Conservation (phyloP, 2,888 invertebrate species). For the Cylindroiulus punctatus region DNA sequence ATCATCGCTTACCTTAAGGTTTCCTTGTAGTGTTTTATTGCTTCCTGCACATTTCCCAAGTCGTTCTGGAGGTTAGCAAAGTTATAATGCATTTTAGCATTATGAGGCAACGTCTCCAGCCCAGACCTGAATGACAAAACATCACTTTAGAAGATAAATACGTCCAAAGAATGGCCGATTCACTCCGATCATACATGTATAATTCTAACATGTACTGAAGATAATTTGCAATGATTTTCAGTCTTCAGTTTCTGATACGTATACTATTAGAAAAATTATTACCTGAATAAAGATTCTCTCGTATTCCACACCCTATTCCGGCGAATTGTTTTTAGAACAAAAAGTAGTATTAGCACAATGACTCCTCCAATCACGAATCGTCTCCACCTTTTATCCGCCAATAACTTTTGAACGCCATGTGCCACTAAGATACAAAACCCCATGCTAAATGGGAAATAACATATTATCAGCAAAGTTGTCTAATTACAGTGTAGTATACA, state of each 20-base stretch:
- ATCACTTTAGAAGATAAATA: not conserved
- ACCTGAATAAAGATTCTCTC: constrained; percentile 81
- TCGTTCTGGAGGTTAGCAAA: constrained; percentile 66
- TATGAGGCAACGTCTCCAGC: constrained; percentile 80
- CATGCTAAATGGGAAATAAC: constrained; percentile 71
- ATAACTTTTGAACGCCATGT: constrained; percentile 71
- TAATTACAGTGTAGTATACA: no score
- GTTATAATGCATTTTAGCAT: constrained; percentile 72
- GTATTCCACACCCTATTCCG: constrained; percentile 82
- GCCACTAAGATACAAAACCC: constrained; percentile 82
- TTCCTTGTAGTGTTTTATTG: constrained; percentile 64
- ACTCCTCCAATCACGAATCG: constrained; percentile 48
- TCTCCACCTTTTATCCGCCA: constrained; percentile 22
- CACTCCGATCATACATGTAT: no score
- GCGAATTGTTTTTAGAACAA: constrained; percentile 75
- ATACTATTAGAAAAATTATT: constrained; percentile 60
- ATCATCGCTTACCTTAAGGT: constrained; percentile 67
- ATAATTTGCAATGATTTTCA: no score
- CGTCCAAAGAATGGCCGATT: no score
- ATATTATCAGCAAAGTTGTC: no score
- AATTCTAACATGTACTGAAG: no score
- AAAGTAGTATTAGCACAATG: constrained; percentile 71
- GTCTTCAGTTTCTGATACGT: no score
- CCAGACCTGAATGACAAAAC: constrained; percentile 75
- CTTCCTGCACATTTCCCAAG: constrained; percentile 61